Conservation (phyloP, 2,888 invertebrate species). For the Caenorhabditis afra region DNA sequence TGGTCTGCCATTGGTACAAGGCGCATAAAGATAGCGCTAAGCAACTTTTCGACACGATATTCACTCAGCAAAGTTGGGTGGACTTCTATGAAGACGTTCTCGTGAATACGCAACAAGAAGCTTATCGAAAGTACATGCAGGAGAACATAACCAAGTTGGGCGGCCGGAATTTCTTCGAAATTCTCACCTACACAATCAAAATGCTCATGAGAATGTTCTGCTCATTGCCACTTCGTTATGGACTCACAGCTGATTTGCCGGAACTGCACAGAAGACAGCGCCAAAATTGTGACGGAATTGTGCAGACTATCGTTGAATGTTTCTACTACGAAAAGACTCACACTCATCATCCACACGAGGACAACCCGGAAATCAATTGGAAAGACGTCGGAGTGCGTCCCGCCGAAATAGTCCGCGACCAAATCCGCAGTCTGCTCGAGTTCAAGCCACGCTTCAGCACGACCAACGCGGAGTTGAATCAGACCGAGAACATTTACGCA, state of each 20-base stretch:
- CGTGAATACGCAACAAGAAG: conserved; percentile 52
- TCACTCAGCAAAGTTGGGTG: conserved; percentile 28
- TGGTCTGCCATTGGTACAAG: conserved; percentile 20
- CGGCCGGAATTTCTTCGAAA: conserved; percentile 12
- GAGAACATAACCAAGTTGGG: conserved; percentile 37
- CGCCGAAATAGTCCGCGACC: conserved; percentile 17
- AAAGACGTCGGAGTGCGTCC: conserved; percentile 12
- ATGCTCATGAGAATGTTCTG: conserved; percentile 52
- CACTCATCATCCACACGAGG: no score
- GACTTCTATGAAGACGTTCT: conserved; percentile 52
- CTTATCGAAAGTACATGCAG: conserved; percentile 49
- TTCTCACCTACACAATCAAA: conserved; percentile 18
- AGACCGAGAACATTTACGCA: conserved; percentile 36
- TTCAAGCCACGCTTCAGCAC: conserved; percentile 47
- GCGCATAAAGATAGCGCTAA: not conserved
- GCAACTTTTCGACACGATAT: conserved; percentile 20
- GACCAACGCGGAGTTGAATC: conserved; percentile 21
- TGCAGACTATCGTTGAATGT: conserved; percentile 46
- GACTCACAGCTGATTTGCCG: conserved; percentile 29
- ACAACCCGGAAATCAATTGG: no score
- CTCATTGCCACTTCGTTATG: conserved; percentile 24
- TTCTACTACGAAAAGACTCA: conserved; percentile 43
- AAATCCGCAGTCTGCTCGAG: conserved; percentile 41
- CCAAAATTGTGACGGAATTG: conserved; percentile 43
- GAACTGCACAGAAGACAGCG: conserved; percentile 47